Evolutionary conservation across 2,888 invertebrate species (phyloP), one percentile per base, ranked within the genome.

Genomic region (Megaustenia siamemsis): DNA sequence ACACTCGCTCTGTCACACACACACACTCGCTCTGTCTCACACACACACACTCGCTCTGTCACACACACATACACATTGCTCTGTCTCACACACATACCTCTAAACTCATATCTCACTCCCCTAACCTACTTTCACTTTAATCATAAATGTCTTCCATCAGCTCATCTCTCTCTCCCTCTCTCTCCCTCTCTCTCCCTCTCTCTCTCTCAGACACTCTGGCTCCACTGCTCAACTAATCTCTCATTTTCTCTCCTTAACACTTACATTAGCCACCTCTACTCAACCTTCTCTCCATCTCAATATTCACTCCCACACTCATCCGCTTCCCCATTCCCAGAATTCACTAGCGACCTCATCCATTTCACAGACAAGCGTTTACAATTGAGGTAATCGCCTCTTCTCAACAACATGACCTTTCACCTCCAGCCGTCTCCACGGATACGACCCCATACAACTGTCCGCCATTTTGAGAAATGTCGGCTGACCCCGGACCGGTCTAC

Each of bases 61-160:
- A 10, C 10, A 49, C 49, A 49, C 6, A 6, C 6, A 49, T 49
- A 15, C 15, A 15, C 6, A n/a, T n/a, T n/a, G n/a, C n/a, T n/a
- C n/a, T n/a, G n/a, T n/a, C n/a, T n/a, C n/a, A n/a, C n/a, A n/a
- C n/a, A n/a, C n/a, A n/a, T n/a, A 35, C 68, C 78, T 71, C 84
- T 84, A 77, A 66, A 81, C 77, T 63, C 73, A 66, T 76, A 75
- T 76, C 82, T 56, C n/a, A 38, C 75, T 63, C 82, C 75, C 40
- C 38, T 53, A 32, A 75, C 43, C 32, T 43, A 32, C 32, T 43
- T 45, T 43, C 45, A 49, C 63, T 56, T 8, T 38, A 43, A 15
- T 49, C 28, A 15, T 56, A 8, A 18, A 8, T 56, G 6, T 10
- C 53, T 53, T 15, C 28, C 32, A 24, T 56, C 38, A 38, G 63